These are phyloP conservation scores for Aphis gossypii DNA, from an alignment of 1,140 invertebrate species.

Conservation along the genomic window DNA sequence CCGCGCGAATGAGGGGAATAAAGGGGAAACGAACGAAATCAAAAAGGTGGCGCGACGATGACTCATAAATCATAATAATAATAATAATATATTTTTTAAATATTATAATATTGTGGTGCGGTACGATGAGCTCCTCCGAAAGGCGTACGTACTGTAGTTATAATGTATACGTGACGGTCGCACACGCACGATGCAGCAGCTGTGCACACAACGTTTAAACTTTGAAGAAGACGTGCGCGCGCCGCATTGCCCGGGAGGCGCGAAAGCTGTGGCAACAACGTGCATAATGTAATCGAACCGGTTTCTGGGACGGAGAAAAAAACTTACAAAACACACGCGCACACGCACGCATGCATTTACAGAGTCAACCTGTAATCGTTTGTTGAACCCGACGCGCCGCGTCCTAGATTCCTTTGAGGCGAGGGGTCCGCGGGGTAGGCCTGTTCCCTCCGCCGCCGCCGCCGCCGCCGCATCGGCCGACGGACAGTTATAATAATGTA, in stretches of 20 bases:
- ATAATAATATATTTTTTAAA: neutral
- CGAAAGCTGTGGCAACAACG: conserved; percentile 53
- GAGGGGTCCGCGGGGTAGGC: neutral
- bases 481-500: conserved; percentile 10
- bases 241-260: conserved; percentile 7
- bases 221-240: neutral
- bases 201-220: neutral
- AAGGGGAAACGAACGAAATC: neutral
- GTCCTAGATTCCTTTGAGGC: conserved; percentile 2
- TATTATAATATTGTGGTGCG: neutral
- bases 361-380: conserved; percentile 43
- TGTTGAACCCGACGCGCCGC: conserved; percentile 40
- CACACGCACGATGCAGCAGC: conserved; percentile 5
- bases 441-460: neutral
- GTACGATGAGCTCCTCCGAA: neutral
- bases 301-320: conserved; percentile 32
- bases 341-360: neutral
- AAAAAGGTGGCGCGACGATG: neutral
- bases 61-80: neutral
- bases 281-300: conserved; percentile 16
- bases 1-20: neutral
- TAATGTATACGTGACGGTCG: neutral
- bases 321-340: neutral
- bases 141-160: neutral
- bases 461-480: neutral